phyloP scores from a whole-genome alignment of 1,140 invertebrate species.

The Liolophura sinensis region DNA sequence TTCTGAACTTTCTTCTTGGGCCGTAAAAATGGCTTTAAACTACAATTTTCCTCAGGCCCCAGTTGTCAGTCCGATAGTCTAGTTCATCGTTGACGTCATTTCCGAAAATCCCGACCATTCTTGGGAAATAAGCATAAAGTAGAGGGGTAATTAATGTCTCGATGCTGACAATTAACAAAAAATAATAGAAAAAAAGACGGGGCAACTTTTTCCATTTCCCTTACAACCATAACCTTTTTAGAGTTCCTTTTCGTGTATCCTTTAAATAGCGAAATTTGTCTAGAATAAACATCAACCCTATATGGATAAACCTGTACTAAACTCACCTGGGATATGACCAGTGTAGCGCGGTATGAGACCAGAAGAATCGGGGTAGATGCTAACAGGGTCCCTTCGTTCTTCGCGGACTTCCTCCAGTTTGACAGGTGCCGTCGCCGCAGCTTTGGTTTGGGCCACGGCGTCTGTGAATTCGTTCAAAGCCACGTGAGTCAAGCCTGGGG shows the following conservation, averaged over 20 bases:
- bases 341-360: slow-evolving; percentile 48
- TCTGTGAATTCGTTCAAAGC: slow-evolving; percentile 45
- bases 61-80: too few species aligned
- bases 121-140: too few species aligned
- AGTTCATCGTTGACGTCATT: too few species aligned
- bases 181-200: not conserved
- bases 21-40: too few species aligned
- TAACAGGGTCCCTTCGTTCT: slow-evolving; percentile 20
- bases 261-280: not conserved
- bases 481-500: slow-evolving; percentile 40
- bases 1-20: too few species aligned
- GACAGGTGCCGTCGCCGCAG: slow-evolving; percentile 15
- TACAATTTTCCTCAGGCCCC: too few species aligned
- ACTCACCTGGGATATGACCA: slow-evolving; percentile 45
- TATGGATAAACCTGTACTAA: not conserved
- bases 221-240: not conserved
- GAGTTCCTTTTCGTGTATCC: not conserved
- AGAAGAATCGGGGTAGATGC: slow-evolving; percentile 37
- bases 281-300: not conserved
- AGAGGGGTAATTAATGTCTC: too few species aligned
- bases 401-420: slow-evolving; percentile 8
- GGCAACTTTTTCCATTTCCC: not conserved
- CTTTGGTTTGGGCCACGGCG: slow-evolving; percentile 17
- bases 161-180: too few species aligned
- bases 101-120: too few species aligned